Base-by-base conservation (phyloP, 2,888 invertebrate genomes). In the Drosophila merina region DNA sequence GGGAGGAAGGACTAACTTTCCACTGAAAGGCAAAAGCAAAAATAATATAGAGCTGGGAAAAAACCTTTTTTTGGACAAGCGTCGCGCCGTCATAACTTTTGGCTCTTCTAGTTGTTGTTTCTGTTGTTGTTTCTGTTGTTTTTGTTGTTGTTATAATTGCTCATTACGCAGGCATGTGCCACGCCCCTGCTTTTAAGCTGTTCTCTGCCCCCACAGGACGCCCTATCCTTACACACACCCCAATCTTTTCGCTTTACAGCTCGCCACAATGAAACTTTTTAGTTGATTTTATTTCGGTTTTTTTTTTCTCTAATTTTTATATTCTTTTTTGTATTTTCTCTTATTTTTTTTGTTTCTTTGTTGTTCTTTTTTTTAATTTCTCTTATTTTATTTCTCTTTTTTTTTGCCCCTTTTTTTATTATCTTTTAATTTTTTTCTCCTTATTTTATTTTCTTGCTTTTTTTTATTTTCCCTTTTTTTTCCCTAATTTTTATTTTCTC, bases 191-290 rank as follows among this genome's bases (percentile, higher is more conserved):
- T 44, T 44, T 25, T 20, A 12, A 5, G 45, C 25, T 9, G 6
- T 20, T 40, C 6, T 14, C 28, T 47, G 38, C 38, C 10, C 40
- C 30, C 47, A 31, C 26, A 7, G 7, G 12, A 2, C 30, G 44
- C 31, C 48, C 57, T 25, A 12, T n/a, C 40, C 33, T 51, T 38
- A 31, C 8, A 8, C 26, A 5, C 31, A 48, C 44, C 49, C 56
- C 31, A 25, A 42, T 42, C 44, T 25, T 25, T 25, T 25, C 20
- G 25, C 83, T 75, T 76, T 78, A 73, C 77, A 81, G 81, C 81
- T 75, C 79, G 74, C 81, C 81, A 81, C 84, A 82, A 79, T 86
- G 78, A 77, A 83, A 83, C 66, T 82, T 82, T 63, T 59, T 36
- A 54, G 62, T 63, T 57, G 52, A 63, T 64, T 63, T 64, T 64